Base-by-base conservation (phyloP, 2,888 invertebrate genomes). In the Tricholauxania praeusta region DNA sequence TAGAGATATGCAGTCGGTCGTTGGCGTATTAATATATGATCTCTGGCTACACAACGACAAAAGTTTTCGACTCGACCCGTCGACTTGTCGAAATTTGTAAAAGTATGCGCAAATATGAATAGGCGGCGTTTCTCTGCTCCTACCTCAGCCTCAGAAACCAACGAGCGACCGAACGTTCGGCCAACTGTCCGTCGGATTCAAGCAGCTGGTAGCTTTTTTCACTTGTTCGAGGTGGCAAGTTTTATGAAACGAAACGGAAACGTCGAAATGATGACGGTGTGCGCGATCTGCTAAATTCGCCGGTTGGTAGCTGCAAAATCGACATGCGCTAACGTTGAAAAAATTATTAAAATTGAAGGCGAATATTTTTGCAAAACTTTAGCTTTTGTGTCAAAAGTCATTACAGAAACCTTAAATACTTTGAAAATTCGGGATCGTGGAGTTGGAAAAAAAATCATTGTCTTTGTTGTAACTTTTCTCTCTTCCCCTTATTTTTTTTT, bases 281-380 rank as follows among this genome's bases (percentile, higher is more conserved):
- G 65, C 65, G 49, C 71, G 65, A 72, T 74, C 72, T 57, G 62
- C 75, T 63, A 53, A 51, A 68, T 75, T 75, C 73, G 77, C 77
- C 77, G 77, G 77, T 77, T 75, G 75, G 77, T 67, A 47, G 14
- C 57, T 49, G 19, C 39, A 51, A 48, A 12, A 51, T 51, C 55
- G 39, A 51, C 69, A 70, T 62, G 60, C 62, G 69, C 69, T 39
- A 22, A 47, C 5, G 10, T 39, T 39, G 39, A 1, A 39, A 10
- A 39, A 39, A 39, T 39, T 28, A 28, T 28, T 28, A 28, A 28
- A 39, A 39, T 39, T 39, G 7, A 39, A 10, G 6, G 8, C 7
- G 39, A 39, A 39, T 28, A 10, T 39, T 39, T 10, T 39, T 39
- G 39, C 39, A 39, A 39, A 39, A 10, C 39, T 39, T 39, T 10